Evolutionary conservation across 2,797 vertebrate genomes (phyloP), one percentile per base, ranked within the genome.

Genomic region (Geotrypetes seraphini): DNA sequence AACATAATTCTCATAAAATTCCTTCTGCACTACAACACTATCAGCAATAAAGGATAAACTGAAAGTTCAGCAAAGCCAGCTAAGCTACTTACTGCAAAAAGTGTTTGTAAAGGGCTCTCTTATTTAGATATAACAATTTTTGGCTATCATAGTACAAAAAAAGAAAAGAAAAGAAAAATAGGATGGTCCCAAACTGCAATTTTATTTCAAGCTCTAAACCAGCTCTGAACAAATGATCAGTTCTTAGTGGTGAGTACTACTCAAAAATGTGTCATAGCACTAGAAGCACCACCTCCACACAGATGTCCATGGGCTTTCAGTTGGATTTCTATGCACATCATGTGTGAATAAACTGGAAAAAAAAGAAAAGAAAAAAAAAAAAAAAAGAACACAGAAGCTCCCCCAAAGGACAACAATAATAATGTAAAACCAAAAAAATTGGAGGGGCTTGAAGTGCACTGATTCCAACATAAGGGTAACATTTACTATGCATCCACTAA

Each of bases 51-150:
- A 60, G 25, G 57, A 47, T 29, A 49, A 33, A 58, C 10, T 40
- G 16, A 59, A 51, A 59, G 75, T 69, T 31, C 54, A 34, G 64
- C 74, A 73, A 71, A 69, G 69, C 54, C 54, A 34, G 64, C 74
- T 73, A 71, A 69, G 69, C 54, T 58, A 71, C 67, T 41, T 56
- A 59, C 68, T 19, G 14, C 22, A 59, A 36, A 38, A 28, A 48
- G 53, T 23, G 28, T n/a, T 11, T 36, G 36, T 38, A 50, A 55
- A 59, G 42, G 16, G 32, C 45, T 55, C 43, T 71, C 45, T 39
- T 25, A 61, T 39, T 36, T 41, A 55, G 33, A 28, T 44, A 43
- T 60, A 53, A 29, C 50, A 33, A 33, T 48, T 56, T 60, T 67
- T 37, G 52, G 31, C 49, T 42, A 50, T 43, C 42, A 35, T 37